These are phyloP conservation scores for Agapetus fuscipes DNA, from an alignment of 2,888 invertebrate genomes.

Conservation along the genomic window DNA sequence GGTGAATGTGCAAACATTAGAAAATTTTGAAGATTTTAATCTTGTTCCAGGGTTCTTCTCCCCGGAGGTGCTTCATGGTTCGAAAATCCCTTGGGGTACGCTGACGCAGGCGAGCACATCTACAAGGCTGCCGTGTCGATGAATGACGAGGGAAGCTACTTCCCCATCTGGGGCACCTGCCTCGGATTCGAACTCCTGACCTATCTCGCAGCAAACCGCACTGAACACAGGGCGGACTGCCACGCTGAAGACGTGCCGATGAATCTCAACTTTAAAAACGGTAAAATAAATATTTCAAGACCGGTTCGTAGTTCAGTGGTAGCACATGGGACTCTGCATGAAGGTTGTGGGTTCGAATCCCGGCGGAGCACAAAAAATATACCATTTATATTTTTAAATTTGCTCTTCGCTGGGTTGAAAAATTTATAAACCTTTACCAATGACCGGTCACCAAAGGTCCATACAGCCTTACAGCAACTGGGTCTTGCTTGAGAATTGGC, in stretches of 20 bases:
- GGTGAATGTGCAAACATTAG: too few species aligned
- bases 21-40: not conserved
- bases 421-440: too few species aligned
- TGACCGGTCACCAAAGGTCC: too few species aligned
- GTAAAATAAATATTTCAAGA: too few species aligned
- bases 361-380: too few species aligned
- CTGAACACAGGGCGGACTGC: conserved; percentile 43
- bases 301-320: too few species aligned
- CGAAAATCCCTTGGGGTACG: conserved; percentile 59
- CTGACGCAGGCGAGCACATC: conserved; percentile 62
- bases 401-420: too few species aligned
- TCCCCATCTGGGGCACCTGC: conserved; percentile 84
- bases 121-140: conserved; percentile 57
- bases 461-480: too few species aligned
- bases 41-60: conserved; percentile 54
- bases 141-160: conserved; percentile 62
- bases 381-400: too few species aligned
- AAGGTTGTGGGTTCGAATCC: too few species aligned
- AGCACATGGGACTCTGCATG: too few species aligned
- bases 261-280: conserved; percentile 56
- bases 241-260: conserved; percentile 45
- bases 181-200: conserved; percentile 76
- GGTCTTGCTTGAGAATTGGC: too few species aligned
- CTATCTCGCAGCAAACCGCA: conserved; percentile 35
- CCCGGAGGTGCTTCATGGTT: conserved; percentile 76